Conservation (phyloP, 2,888 invertebrate genomes). For the Cetonia aurata region DNA sequence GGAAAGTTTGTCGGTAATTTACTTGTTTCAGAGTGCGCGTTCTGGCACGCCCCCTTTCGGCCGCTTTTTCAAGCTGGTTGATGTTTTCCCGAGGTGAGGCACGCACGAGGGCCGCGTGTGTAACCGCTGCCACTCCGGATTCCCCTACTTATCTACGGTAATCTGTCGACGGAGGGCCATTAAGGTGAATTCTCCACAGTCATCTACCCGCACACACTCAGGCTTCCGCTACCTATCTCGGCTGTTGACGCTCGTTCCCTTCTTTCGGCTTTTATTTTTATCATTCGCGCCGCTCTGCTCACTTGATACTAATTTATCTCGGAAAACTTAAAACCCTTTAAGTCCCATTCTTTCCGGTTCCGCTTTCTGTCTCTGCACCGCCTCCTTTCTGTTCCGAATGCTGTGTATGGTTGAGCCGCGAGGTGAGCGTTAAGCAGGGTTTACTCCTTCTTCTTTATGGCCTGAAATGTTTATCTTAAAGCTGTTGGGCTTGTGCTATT, state of each 20-base stretch:
- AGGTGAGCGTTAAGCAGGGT: background rate
- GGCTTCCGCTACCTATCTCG: background rate
- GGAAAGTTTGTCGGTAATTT: constrained; percentile 30
- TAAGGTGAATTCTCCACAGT: constrained; percentile 26
- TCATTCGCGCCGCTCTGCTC: constrained; percentile 24
- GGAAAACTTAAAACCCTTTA: constrained; percentile 36
- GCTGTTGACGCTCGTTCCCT: constrained; percentile 11
- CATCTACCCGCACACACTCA: constrained; percentile 4
- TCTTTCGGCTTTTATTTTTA: constrained; percentile 24
- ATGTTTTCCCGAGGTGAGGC: constrained; percentile 7
- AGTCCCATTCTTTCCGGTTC: constrained; percentile 17
- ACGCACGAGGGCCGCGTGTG: constrained; percentile 16
- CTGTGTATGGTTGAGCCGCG: constrained; percentile 9
- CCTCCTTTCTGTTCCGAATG: background rate
- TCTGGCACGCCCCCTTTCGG: background rate
- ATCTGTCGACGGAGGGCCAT: constrained; percentile 35
- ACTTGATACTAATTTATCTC: constrained; percentile 36
- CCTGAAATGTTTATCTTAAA: too few species aligned
- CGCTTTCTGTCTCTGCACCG: constrained; percentile 2
- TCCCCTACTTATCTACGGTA: constrained; percentile 29
- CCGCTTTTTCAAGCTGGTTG: constrained; percentile 8
- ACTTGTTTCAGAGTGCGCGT: constrained; percentile 27
- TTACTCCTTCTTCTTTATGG: too few species aligned
- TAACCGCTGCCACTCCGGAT: background rate
- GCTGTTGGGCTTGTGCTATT: too few species aligned